Base-by-base conservation (phyloP, 2,797 vertebrate genomes). In the Channallabes apus region DNA sequence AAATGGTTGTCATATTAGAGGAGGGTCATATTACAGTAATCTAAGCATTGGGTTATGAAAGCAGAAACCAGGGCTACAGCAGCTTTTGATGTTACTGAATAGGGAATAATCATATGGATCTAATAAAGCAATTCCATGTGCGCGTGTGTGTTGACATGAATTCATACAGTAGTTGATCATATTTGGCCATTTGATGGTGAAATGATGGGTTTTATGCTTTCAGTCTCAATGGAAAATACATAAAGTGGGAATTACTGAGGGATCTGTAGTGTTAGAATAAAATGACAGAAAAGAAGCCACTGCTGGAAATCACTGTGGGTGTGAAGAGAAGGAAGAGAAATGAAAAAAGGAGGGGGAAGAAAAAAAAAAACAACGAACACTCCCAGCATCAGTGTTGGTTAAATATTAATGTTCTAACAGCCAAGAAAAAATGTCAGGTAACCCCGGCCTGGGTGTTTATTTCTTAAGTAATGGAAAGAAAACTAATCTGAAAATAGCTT, bases 401-500 rank as follows among this genome's bases (percentile, higher is more conserved):
- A 80, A 65, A 80, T 65, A 80, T 65, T 80, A 41, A 51, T 51
- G 35, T 29, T 41, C 24, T 27, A n/a, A 17, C 14, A n/a, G 38
- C 61, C 24, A 27, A 80, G 38, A n/a, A 62, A 27, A 80, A 80
- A 46, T 27, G 61, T n/a, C 27, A 27, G 38, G n/a, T 65, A 65
- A 80, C n/a, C 15, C 9, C 9, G 18, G 6, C 73, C n/a, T 75
- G 46, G 6, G 46, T 27, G 38, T 73, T 76, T 77, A 77, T 29
- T 54, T 22, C 22, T 54, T 54, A 58, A 76, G 38, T 77, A 35
- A 59, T 35, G 22, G 11, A 4, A 79, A 41, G 3, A 80, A 38
- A 41, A 41, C 8, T n/a, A 64, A 38, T 62, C 61, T 46, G 77
- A 64, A 80, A 61, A 80, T 77, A 59, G 27, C 54, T 76, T 76